Base-by-base conservation (phyloP, 2,113 vertebrate species). In the Sakesphorus luctuosus region DNA sequence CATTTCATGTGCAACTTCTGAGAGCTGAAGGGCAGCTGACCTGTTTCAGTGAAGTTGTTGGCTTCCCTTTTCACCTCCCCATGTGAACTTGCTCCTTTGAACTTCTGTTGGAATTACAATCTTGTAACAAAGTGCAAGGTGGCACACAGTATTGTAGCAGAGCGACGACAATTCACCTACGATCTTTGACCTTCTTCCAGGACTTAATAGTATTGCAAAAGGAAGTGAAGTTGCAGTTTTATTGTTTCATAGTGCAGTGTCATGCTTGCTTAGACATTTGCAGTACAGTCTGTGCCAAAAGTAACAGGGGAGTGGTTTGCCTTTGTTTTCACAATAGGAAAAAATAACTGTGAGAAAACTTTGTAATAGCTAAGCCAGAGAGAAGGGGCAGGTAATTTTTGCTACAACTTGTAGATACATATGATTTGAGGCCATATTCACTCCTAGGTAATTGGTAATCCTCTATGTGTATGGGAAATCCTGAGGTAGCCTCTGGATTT, bases 71-170 rank as follows among this genome's bases (percentile, higher is more conserved):
- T 43, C 18, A 24, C 9, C 20, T 58, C 4, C 3, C 6, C 0
- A 0, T 11, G 17, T 67, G 14, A 49, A 2, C 31, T 73, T 73
- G 3, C 23, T 49, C n/a, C 24, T 28, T 43, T 52, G 65, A 75
- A 65, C 20, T 2, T 85, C 25, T 21, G 6, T 17, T 86, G 36
- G 5, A 81, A 38, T 55, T 83, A 36, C 25, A 61, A 13, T 38
- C 26, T 63, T 56, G 17, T 65, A 67, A 29, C 23, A 25, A 63
- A 71, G 18, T 50, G 6, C 3, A 2, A 23, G 3, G 5, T 3
- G 1, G 5, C 15, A 4, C 17, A 13, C 8, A 21, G 21, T 23
- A 24, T 31, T 56, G 52, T 33, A 55, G 14, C 5, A 0, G 1
- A 25, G 7, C 0, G 0, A 25, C 49, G 16, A 28, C 19, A 40